A percentile compares a stretch with the other conserved stretches of the same genome.
Conservation (phyloP, 2,113 vertebrate genomes). For the Vanacampus margaritifer region DNA sequence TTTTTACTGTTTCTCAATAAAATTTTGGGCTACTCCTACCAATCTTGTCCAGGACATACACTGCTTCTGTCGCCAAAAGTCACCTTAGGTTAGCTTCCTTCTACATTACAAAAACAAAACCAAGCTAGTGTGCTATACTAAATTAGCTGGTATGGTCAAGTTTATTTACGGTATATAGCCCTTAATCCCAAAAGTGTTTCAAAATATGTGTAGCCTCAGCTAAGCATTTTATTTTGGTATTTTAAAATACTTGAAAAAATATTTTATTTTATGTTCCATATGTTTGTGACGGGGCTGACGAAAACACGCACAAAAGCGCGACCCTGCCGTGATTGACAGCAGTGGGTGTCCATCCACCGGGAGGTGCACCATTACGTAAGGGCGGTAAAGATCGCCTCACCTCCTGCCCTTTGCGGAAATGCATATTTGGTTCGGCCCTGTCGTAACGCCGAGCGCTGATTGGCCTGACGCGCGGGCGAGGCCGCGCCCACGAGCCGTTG, state of each 20-base stretch:
- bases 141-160: too few species aligned
- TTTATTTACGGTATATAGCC: too few species aligned
- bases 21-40: neutral
- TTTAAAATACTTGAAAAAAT: too few species aligned
- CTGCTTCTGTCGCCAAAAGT: neutral
- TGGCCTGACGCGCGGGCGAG: constrained; percentile 19
- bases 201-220: too few species aligned
- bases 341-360: constrained; percentile 23
- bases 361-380: constrained; percentile 55
- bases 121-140: too few species aligned
- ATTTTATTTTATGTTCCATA: too few species aligned
- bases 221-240: too few species aligned
- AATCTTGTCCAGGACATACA: neutral
- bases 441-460: constrained; percentile 17
- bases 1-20: neutral
- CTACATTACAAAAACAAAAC: too few species aligned
- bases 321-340: neutral
- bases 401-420: constrained; percentile 52
- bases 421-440: constrained; percentile 54
- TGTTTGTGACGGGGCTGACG: constrained; percentile 1
- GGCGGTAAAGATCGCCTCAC: constrained; percentile 21
- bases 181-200: too few species aligned
- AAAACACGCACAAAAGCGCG: neutral
- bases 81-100: neutral
- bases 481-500: constrained; percentile 38